Base-by-base conservation (phyloP, 30 jellyfish, hydroid and myxozoan species). In the Cassiopea xamachana region DNA sequence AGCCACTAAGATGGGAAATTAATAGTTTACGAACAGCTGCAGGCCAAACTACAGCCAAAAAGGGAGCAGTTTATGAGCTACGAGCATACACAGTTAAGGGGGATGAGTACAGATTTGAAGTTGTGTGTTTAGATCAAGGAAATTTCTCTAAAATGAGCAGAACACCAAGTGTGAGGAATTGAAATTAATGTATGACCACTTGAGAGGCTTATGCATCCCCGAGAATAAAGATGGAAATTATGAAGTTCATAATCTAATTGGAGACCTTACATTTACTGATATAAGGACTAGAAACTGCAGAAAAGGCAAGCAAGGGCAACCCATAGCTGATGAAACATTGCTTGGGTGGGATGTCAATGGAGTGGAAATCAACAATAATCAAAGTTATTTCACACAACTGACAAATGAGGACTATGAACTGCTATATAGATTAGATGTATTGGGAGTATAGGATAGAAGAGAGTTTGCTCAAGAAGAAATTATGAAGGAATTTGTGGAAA, bases 261-360 rank as follows among this genome's bases (percentile, higher is more conserved):
- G 96, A 4, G 96, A 88, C 60, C 90, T 91, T 7, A 69, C 82
- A 50, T 87, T 87, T 48, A 79, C 89, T 50, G 94, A 87, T 5
- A 59, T 87, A 19, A 87, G 94, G 69, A 87, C 87, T 13, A 91
- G 94, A 68, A 49, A 79, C 48, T 76, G 89, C 55, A 79, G 87
- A 44, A 79, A 87, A 48, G 90, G 90, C 7, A 2, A 1, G 19
- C 2, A 48, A 27, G 92, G 92, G 51, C 85, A 84, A 73, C 92
- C 92, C 39, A 84, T 84, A 47, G 93, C 88, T 9, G 93, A 86
- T 74, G 93, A 86, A 75, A 75, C 93, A 86, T 59, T 86, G 14
- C 61, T 74, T 27, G 89, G 93, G 72, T 75, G 93, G 93, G 78
- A 89, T 7, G 88, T 86, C 4, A 89, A 86, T 86, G 89, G 93